phyloP scores from a whole-genome alignment of 2,888 invertebrate species.

The Cheilosia pagana region DNA sequence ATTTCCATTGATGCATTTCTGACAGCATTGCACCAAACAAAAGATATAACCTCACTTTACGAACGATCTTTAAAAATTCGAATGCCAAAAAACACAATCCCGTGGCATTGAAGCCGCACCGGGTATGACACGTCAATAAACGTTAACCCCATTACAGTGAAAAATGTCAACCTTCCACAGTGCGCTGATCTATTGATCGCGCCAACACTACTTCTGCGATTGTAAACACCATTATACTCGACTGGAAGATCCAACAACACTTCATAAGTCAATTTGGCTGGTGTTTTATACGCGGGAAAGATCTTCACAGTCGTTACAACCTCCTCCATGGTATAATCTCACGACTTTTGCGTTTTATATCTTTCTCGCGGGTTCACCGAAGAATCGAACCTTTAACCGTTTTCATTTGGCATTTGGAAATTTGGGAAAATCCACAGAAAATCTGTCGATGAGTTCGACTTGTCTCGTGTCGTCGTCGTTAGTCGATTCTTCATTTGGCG shows the following conservation, averaged over 20 bases:
- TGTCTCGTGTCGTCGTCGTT: conserved; percentile 6
- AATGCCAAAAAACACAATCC: neutral
- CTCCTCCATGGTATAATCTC: conserved; percentile 41
- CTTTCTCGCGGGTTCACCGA: conserved; percentile 25
- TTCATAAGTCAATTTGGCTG: conserved; percentile 65
- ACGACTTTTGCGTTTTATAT: conserved; percentile 60
- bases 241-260: conserved; percentile 36
- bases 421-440: conserved; percentile 41
- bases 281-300: conserved; percentile 25
- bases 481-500: conserved; percentile 55
- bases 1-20: too few relatives aligned
- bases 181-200: conserved; percentile 56
- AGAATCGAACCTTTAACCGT: conserved; percentile 61
- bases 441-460: conserved; percentile 50
- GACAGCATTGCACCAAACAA: neutral
- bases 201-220: conserved; percentile 28
- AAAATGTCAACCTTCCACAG: conserved; percentile 62
- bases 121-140: conserved; percentile 23
- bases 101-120: conserved; percentile 43
- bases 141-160: conserved; percentile 53
- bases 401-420: conserved; percentile 69
- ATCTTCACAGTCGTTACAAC: conserved; percentile 13
- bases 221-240: conserved; percentile 17
- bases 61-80: neutral
- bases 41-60: neutral